Percentiles rank a stretch among this genome's conserved stretches.
Evolutionary conservation across 2,888 invertebrate genomes (phyloP).

Genomic region (Zele albiditarsus): DNA sequence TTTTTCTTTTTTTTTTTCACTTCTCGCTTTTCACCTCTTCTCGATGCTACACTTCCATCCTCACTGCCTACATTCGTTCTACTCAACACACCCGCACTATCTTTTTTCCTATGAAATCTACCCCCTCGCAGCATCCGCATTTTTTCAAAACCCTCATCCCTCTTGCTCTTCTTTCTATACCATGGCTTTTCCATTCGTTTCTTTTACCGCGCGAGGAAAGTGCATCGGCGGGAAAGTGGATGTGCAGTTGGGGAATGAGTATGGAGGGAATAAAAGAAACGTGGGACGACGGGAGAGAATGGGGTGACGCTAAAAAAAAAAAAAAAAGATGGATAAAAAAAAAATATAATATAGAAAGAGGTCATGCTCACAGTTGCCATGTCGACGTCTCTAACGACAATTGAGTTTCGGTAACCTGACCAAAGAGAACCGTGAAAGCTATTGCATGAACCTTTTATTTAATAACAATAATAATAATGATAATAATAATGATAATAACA

Average conservation of each 20-base stretch:
- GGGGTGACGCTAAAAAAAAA: constrained; percentile 14
- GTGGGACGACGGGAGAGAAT: constrained; percentile 12
- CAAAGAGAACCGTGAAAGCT: constrained; percentile 21
- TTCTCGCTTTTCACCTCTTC: constrained; percentile 6
- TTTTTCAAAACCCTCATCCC: not conserved
- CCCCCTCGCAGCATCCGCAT: not conserved
- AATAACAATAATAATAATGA: too few relatives aligned
- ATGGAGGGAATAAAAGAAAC: constrained; percentile 5
- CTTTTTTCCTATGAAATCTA: not conserved
- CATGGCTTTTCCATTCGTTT: not conserved
- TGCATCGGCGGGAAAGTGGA: constrained; percentile 30
- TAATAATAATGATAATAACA: too few relatives aligned
- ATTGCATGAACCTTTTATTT: too few relatives aligned
- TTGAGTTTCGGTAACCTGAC: constrained; percentile 36
- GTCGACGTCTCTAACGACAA: constrained; percentile 30
- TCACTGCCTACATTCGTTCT: not conserved
- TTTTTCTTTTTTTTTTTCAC: constrained; percentile 32
- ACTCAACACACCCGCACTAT: not conserved
- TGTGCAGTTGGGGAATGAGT: constrained; percentile 6
- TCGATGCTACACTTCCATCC: not conserved
- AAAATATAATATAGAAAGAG: constrained; percentile 22
- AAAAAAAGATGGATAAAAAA: constrained; percentile 22
- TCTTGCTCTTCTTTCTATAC: not conserved
- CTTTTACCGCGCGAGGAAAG: constrained; percentile 37
- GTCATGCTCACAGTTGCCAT: constrained; percentile 33